These are phyloP conservation scores for Ichneumoninae sp. DNA, from an alignment of 2,888 invertebrate species.

Conservation along the genomic window DNA sequence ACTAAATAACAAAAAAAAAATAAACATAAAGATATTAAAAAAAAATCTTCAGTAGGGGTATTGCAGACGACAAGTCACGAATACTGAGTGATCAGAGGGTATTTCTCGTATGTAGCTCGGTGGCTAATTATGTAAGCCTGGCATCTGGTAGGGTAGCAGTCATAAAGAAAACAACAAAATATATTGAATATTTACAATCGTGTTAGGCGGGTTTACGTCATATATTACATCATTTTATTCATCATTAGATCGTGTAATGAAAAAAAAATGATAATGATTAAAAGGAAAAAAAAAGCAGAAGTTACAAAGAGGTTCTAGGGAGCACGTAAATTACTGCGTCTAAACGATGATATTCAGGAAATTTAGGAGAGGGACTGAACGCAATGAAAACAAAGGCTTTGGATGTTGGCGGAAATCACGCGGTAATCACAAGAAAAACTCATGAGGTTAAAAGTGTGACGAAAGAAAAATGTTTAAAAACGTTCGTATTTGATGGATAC, in stretches of 20 bases:
- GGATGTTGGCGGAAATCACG: not conserved
- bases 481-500: slow-evolving; percentile 27
- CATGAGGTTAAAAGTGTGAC: not conserved
- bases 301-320: slow-evolving; percentile 38
- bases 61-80: slow-evolving; percentile 55
- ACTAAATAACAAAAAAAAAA: slow-evolving; percentile 15
- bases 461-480: slow-evolving; percentile 2
- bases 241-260: slow-evolving; percentile 60
- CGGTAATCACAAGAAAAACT: not conserved
- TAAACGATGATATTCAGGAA: slow-evolving; percentile 27
- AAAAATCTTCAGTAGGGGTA: slow-evolving; percentile 48
- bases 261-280: slow-evolving; percentile 28
- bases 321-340: slow-evolving; percentile 23
- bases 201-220: slow-evolving; percentile 65
- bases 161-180: slow-evolving; percentile 49
- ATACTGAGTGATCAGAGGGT: slow-evolving; percentile 66
- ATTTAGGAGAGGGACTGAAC: slow-evolving; percentile 25
- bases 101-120: slow-evolving; percentile 68
- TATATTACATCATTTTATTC: slow-evolving; percentile 57
- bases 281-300: slow-evolving; percentile 6
- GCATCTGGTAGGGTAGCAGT: slow-evolving; percentile 68
- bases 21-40: slow-evolving; percentile 14
- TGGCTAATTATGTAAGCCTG: slow-evolving; percentile 69
- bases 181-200: slow-evolving; percentile 66
- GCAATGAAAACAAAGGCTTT: slow-evolving; percentile 17